Evolutionary conservation across 2,888 invertebrate species (phyloP), one percentile per base, ranked within the genome.

Genomic region (Campoletis raptor): DNA sequence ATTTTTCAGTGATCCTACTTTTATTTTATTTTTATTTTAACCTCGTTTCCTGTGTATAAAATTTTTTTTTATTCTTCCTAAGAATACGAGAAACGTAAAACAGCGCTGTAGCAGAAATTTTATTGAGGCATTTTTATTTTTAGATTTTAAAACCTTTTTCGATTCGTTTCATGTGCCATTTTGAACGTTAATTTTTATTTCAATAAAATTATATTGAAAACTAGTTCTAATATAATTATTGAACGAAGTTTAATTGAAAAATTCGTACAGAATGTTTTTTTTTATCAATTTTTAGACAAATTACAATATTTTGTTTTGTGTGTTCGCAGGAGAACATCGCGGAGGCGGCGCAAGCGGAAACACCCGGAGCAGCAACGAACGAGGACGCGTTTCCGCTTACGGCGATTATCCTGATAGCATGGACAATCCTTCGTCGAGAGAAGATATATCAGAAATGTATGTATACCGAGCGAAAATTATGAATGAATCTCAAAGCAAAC

Each of bases 361-460:
- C 87, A 90, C 92, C 73, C 93, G 94, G 37, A 90, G 92, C 86
- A 92, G 91, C 89, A 90, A 90, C 89, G 94, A 94, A 87, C 92
- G 93, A 89, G 92, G 94, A 90, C 93, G 94, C 88, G 90, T 92
- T 92, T 92, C 92, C 89, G 92, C 90, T 90, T 93, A 92, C 88
- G 89, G 90, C 83, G 94, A 93, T 91, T 93, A 93, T 92, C 91
- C 91, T 85, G 93, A 94, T 89, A 92, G 88, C 86, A 92, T 93
- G 92, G 94, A 94, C 88, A 93, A 93, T 89, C 94, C 94, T 88
- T 93, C 94, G 54, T 93, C 94, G 67, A 92, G 93, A 88, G 94
- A 94, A 90, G 94, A 94, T 89, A 93, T 94, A 86, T 92, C 94
- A 61, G 94, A 94, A 92, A 94, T 94, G 94, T 94, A 93, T 81